Conservation (phyloP, 2,888 invertebrate species). For the Chrysomela aeneicollis region DNA sequence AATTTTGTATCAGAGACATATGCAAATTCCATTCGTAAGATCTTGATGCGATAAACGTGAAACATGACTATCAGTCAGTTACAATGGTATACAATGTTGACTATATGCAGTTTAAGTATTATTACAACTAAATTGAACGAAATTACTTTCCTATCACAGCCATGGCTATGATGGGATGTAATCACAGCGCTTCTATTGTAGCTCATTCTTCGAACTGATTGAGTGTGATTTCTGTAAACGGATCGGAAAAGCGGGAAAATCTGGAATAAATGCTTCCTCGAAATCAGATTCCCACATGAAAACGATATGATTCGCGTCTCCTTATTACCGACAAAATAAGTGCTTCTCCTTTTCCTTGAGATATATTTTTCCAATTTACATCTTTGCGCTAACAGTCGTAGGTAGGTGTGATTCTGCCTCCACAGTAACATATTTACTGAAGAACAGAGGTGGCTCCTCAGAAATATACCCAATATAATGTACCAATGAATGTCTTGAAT, state of each 20-base stretch:
- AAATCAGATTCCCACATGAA: background rate
- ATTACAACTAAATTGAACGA: background rate
- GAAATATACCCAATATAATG: background rate
- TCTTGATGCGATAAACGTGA: no score
- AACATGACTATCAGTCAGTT: no score
- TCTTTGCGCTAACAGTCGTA: background rate
- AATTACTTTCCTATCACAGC: background rate
- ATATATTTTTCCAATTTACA: slow-evolving; percentile 3
- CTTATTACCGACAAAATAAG: background rate
- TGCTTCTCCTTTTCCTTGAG: background rate
- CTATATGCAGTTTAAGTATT: background rate
- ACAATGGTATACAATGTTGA: background rate
- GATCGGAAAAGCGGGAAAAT: background rate
- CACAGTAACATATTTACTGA: background rate
- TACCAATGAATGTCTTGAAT: no score
- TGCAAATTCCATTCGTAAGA: no score
- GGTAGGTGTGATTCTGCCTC: background rate
- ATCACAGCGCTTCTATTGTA: background rate
- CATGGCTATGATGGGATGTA: background rate
- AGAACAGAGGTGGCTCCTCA: background rate
- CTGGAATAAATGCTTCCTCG: background rate
- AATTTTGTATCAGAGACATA: no score
- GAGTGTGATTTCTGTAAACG: background rate
- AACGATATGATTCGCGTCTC: background rate
- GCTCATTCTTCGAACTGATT: background rate